Percentiles rank a stretch among this genome's conserved stretches.
Conservation (phyloP, 1,140 invertebrate genomes). For the Drosophila sp. region DNA sequence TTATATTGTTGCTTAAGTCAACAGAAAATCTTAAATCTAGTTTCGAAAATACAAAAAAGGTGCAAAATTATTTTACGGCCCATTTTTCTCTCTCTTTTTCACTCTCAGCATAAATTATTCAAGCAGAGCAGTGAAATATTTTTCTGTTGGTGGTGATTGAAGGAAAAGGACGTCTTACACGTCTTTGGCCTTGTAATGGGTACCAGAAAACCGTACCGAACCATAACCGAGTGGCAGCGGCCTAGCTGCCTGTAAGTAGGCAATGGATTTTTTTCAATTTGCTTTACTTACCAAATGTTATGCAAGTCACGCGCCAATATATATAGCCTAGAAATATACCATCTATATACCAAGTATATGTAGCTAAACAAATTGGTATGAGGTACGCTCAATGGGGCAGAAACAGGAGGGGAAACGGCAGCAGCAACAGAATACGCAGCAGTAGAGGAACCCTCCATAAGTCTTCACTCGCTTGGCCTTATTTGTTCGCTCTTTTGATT, state of each 20-base stretch:
- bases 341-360: conserved; percentile 8
- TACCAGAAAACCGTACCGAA: conserved; percentile 17
- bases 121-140: background rate
- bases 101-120: background rate
- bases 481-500: conserved; percentile 55
- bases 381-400: conserved; percentile 41
- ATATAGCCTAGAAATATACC: conserved; percentile 6
- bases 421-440: background rate
- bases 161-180: conserved; percentile 35
- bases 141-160: conserved; percentile 1
- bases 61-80: conserved; percentile 4
- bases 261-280: conserved; percentile 76
- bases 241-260: conserved; percentile 49
- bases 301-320: conserved; percentile 72
- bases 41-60: background rate
- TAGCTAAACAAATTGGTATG: conserved; percentile 6
- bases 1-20: conserved; percentile 54
- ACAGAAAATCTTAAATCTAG: conserved; percentile 22
- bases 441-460: conserved; percentile 1
- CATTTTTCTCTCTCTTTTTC: background rate
- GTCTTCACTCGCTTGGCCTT: conserved; percentile 4
- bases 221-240: background rate
- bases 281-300: conserved; percentile 62
- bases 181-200: conserved; percentile 44
- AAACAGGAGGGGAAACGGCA: background rate